phyloP scores from a whole-genome alignment of 2,113 vertebrate genomes.

The Gallinago paraguaiae region DNA sequence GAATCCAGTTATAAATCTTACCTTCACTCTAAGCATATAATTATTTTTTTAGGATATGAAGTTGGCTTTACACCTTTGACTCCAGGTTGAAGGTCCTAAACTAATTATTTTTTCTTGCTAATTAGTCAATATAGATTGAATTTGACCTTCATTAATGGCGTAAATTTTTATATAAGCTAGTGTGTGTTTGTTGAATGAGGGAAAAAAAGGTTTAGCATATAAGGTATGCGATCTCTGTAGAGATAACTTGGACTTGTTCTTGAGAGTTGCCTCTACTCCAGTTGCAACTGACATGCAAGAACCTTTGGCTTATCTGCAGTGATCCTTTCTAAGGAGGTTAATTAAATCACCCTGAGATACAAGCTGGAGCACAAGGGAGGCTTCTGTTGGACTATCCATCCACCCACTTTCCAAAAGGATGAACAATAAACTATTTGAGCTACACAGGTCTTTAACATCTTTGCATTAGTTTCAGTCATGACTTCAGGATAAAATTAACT shows the following conservation, averaged over 20 bases:
- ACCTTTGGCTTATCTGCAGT: background rate
- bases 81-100: constrained; percentile 42
- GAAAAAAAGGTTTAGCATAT: background rate
- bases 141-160: constrained; percentile 60
- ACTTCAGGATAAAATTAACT: background rate
- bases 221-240: background rate
- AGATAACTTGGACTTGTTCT: background rate
- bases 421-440: background rate
- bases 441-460: background rate
- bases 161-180: background rate
- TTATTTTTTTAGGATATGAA: constrained; percentile 58
- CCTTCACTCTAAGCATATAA: constrained; percentile 34
- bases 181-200: background rate
- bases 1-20: constrained; percentile 66
- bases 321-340: background rate
- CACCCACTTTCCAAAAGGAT: background rate
- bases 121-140: constrained; percentile 59
- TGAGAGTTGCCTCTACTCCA: background rate
- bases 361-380: background rate
- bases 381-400: background rate
- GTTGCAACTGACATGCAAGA: background rate
- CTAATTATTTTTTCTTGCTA: constrained; percentile 67
- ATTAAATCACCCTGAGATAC: background rate
- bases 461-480: background rate
- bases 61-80: constrained; percentile 68